A percentile compares a stretch with the other conserved stretches of the same genome.
Conservation (phyloP, 2,113 vertebrate genomes). For the Mohoua ochrocephala region DNA sequence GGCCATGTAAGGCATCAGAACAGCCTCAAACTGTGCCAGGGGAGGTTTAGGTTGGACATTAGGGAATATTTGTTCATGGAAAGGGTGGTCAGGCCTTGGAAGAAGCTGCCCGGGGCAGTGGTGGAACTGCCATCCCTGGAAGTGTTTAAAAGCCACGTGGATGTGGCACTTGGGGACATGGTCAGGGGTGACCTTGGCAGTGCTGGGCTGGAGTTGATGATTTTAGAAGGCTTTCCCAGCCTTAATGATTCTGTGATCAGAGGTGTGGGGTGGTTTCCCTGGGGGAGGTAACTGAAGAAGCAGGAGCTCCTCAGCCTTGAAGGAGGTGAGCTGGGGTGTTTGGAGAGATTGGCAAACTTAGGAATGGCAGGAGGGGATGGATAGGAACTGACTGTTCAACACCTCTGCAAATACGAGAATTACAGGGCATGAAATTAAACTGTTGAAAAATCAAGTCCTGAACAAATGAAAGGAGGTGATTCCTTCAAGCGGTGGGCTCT, state of each 20-base stretch:
- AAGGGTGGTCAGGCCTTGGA: background rate
- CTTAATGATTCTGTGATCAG: background rate
- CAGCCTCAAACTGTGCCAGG: accelerated
- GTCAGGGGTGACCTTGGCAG: background rate
- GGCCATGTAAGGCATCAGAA: too few species aligned
- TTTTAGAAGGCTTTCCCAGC: background rate
- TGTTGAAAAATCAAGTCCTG: background rate
- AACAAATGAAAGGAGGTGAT: background rate
- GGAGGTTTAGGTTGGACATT: too few species aligned
- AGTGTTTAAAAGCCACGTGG: accelerated
- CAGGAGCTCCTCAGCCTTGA: background rate
- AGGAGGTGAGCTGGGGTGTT: background rate
- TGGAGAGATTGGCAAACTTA: background rate
- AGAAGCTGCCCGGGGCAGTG: background rate
- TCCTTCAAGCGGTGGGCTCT: background rate
- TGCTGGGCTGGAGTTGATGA: background rate
- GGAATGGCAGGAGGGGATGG: background rate
- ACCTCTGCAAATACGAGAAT: background rate
- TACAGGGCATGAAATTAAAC: conserved; percentile 23
- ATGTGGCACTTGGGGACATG: background rate
- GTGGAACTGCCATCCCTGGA: background rate
- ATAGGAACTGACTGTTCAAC: background rate
- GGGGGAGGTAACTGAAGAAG: background rate
- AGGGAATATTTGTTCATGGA: too few species aligned
- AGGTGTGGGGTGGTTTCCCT: background rate